Evolutionary conservation across 2,888 invertebrate genomes (phyloP).

Genomic region (Alloplasta piceator): DNA sequence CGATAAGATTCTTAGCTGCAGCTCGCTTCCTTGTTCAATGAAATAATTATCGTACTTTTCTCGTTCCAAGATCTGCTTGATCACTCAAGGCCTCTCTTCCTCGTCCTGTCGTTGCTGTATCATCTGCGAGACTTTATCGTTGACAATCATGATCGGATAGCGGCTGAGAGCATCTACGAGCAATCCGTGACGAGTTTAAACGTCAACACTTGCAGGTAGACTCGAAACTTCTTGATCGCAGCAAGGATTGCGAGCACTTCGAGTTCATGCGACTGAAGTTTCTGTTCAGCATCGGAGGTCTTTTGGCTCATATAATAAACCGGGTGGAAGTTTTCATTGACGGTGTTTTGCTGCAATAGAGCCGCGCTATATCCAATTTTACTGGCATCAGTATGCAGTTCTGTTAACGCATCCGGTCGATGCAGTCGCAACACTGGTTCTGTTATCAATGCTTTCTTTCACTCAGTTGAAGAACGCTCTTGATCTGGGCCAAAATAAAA

Average conservation of each 20-base stretch:
- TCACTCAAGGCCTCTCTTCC: background rate
- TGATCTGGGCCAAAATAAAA: constrained; percentile 57
- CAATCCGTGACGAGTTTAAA: constrained; percentile 71
- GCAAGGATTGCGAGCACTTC: constrained; percentile 71
- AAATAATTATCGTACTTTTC: constrained; percentile 1
- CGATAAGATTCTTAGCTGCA: constrained; percentile 34
- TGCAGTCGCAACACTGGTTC: constrained; percentile 55
- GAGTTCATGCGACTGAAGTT: constrained; percentile 69
- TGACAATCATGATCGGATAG: constrained; percentile 40
- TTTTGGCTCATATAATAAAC: constrained; percentile 71
- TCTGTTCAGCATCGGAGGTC: constrained; percentile 67
- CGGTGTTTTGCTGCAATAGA: constrained; percentile 67
- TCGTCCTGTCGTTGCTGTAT: background rate
- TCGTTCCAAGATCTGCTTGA: background rate
- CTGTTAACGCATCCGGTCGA: constrained; percentile 30
- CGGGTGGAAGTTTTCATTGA: constrained; percentile 61
- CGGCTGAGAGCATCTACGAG: constrained; percentile 68
- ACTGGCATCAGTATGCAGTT: constrained; percentile 3
- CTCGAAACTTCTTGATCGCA: constrained; percentile 66
- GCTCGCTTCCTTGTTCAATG: constrained; percentile 27
- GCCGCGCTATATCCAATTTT: constrained; percentile 63
- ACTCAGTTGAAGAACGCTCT: constrained; percentile 24
- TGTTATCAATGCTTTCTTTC: constrained; percentile 43
- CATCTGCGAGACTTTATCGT: background rate
- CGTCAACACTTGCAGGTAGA: constrained; percentile 67